Conservation (phyloP, 2,797 vertebrate species). For the Tangara arthus region DNA sequence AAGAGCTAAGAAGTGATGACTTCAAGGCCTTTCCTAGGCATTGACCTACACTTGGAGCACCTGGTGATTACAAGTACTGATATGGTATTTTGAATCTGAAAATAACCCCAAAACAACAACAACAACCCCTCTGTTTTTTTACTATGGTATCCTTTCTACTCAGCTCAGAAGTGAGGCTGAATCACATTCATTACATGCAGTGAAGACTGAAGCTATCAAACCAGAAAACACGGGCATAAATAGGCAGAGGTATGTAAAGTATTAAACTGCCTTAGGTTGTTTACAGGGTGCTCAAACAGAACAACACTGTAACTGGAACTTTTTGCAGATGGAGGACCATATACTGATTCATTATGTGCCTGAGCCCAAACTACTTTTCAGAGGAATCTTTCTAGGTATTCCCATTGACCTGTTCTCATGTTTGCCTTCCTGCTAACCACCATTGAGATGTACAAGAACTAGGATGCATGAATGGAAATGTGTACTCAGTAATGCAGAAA, state of each 20-base stretch:
- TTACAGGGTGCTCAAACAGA: background rate
- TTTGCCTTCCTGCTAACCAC: background rate
- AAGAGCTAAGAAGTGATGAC: background rate
- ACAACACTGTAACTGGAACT: background rate
- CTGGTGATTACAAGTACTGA: background rate
- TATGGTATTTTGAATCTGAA: background rate
- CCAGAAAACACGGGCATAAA: background rate
- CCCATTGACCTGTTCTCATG: rapidly evolving
- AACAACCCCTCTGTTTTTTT: background rate
- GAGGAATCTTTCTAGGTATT: background rate
- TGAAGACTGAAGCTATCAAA: background rate
- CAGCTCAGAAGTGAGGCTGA: background rate
- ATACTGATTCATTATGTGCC: rapidly evolving
- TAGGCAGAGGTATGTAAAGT: background rate
- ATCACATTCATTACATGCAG: background rate
- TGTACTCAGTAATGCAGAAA: background rate
- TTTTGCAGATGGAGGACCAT: background rate
- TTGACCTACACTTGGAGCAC: background rate
- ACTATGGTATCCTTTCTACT: background rate
- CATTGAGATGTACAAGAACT: background rate
- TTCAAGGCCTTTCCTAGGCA: background rate
- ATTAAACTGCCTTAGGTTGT: background rate
- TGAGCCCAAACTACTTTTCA: background rate
- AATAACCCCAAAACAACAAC: background rate
- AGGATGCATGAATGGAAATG: rapidly evolving